Evolutionary conservation across 2,113 vertebrate species (phyloP), one percentile per base, ranked within the genome.

Genomic region (Pagrus major): DNA sequence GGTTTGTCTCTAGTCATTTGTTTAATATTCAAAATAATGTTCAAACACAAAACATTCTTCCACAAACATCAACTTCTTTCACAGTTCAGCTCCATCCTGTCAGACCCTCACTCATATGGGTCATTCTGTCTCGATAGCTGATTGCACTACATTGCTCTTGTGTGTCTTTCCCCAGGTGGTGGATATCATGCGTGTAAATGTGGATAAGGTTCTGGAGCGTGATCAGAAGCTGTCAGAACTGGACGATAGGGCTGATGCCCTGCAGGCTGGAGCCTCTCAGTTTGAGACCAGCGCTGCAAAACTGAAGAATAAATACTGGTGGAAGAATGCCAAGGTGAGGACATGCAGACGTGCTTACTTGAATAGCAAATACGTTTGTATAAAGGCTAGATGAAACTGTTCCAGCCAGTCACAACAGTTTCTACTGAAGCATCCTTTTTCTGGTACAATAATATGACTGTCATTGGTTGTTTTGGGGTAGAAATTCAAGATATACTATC

Each of bases 101-200:
- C 6, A 1, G 59, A 33, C 18, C 16, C n/a, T 31, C 42, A 25
- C 21, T 3, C 14, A 27, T 2, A 78, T n/a, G n/a, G n/a, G 16
- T 61, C 31, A 25, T 60, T 51, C 56, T 29, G n/a, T 67, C 66
- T 51, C 6, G 20, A 29, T 31, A 21, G 39, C 66, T 54, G 33
- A 55, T 44, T 49, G 5, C 49, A 33, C 29, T 21, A 8, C 41
- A 47, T 12, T 63, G 27, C 44, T 46, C n/a, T n/a, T 23, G 12
- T 0, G 21, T 85, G 33, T 86, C 18, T 65, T 15, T 64, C 64
- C 39, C 11, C 81, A 88, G 98, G 98, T 99, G 78, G 97, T 99
- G 90, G 98, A 98, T 86, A 99, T 99, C 92, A 99, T 99, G 98
- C 93, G 98, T 63, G 98, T 99, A 90, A 99, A 99, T 0, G 98